Base-by-base conservation (phyloP, 2,113 vertebrate genomes). In the Ptyas mucosa region DNA sequence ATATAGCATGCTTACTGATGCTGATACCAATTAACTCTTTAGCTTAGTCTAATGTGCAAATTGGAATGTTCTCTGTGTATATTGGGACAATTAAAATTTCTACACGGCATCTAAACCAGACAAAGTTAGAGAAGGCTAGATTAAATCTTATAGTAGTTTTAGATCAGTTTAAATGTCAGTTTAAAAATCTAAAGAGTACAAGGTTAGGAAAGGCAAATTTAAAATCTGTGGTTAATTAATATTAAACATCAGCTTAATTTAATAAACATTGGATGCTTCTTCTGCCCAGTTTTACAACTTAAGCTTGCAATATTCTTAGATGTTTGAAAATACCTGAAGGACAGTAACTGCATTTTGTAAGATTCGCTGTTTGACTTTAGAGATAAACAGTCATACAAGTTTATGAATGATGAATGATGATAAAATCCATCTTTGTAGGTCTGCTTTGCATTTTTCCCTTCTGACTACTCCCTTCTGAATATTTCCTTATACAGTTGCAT, bases 401-500 rank as follows among this genome's bases (percentile, higher is more conserved):
- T 89, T 89, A 88, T 89, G 69, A 89, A 89, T 85, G 64, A 92
- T 21, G 87, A 92, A 43, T 39, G 39, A 34, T 92, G 88, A 92
- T 75, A 85, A 85, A 81, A 92, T 12, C 26, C 43, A n/a, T 89
- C 64, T 89, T 89, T 85, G 88, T 89, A 58, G 43, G 53, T 75
- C 88, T 89, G 88, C 43, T 89, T 85, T 92, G 69, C 92, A 92
- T 92, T 92, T 88, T 75, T 92, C 46, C 29, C 39, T 85, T 89
- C 92, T 85, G 87, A 89, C 34, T 92, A 64, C 81, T 89, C 24
- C 64, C 69, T 89, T 89, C 91, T 89, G 87, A 89, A 18, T 92
- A 69, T 89, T 89, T 58, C 88, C 69, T 85, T 92, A 85, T 24
- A 89, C 69, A 92, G 92, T 92, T 92, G 88, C 88, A 58, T 92